A percentile compares a stretch with the other conserved stretches of the same genome.
phyloP scores from a whole-genome alignment of 2,797 vertebrate species.

The Sternotherus odoratus region DNA sequence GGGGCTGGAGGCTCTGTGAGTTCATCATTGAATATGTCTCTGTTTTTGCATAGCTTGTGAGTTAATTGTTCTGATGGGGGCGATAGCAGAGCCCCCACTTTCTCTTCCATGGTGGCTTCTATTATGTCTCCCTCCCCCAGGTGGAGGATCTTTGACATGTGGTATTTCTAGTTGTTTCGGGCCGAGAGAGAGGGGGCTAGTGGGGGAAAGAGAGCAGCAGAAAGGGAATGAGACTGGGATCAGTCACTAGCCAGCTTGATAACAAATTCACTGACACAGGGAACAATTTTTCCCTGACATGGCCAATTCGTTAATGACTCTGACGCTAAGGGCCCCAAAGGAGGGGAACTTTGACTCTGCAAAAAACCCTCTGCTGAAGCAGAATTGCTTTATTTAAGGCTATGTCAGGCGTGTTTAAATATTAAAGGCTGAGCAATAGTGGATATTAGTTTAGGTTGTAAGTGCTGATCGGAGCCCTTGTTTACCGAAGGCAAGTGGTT shows the following conservation, averaged over 20 bases:
- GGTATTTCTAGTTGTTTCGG: background rate
- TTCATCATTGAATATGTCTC: background rate
- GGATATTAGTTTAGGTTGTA: background rate
- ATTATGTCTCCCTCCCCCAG: background rate
- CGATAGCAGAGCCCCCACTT: background rate
- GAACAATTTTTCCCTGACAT: constrained; percentile 58
- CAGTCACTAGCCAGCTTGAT: background rate
- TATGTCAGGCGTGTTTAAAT: background rate
- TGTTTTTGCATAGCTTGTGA: background rate
- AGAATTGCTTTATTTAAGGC: constrained; percentile 60
- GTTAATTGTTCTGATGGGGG: background rate
- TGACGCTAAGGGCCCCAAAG: background rate
- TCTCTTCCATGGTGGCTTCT: background rate
- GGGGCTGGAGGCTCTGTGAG: background rate
- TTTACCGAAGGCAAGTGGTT: background rate
- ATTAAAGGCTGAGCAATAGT: background rate
- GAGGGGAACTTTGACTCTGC: constrained; percentile 48
- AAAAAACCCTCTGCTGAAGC: constrained; percentile 26
- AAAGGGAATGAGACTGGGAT: accelerated
- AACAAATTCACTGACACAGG: constrained; percentile 48
- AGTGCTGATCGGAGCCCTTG: background rate
- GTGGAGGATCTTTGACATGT: accelerated
- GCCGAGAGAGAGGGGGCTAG: background rate
- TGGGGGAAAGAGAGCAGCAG: background rate
- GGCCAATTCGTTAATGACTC: constrained; percentile 18